Base-by-base conservation (phyloP, 1,140 invertebrate species). In the Eciton burchellii region DNA sequence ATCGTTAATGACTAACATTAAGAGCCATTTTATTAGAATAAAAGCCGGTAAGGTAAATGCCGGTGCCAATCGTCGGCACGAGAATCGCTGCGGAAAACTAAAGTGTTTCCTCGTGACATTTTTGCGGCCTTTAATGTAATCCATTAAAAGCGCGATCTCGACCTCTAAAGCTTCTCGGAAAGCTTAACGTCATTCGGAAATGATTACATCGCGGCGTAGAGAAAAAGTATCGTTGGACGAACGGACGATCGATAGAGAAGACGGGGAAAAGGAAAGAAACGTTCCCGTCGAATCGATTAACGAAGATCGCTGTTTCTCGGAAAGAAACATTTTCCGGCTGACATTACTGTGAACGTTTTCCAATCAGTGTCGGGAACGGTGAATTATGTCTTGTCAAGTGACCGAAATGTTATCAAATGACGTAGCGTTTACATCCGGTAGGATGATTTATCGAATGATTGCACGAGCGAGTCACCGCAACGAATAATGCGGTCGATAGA, bases 401-500 rank as follows among this genome's bases (percentile, higher is more conserved):
- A 68, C 35, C 49, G n/a, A 79, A 43, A 70, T 24, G 57, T 41
- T 70, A 70, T 57, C 74, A 35, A 59, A 56, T 21, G 35, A 24
- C 26, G 14, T 12, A 52, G 29, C 47, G 26, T 29, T 70, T 41
- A 56, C 16, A 56, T 70, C 49, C 49, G 62, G 21, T 8, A n/a
- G 19, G 72, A 76, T 70, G 63, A 79, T 79, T 79, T 79, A 79
- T 26, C 21, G 74, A 24, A 52, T 41, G 74, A 79, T 57, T 68
- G 49, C 49, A 24, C n/a, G 47, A 1, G 16, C 47, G 8, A 29
- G 45, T 19, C 35, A 3, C 45, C 65, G 24, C 45, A 68, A 68
- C n/a, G 65, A 68, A 12, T 68, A 68, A 68, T 57, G 74, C 49
- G 35, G 74, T 70, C 62, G 49, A 54, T 52, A 12, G 60, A 21